A percentile compares a stretch with the other conserved stretches of the same genome.
phyloP scores from a whole-genome alignment of 2,797 vertebrate species.

The Pangasius mekongensis region DNA sequence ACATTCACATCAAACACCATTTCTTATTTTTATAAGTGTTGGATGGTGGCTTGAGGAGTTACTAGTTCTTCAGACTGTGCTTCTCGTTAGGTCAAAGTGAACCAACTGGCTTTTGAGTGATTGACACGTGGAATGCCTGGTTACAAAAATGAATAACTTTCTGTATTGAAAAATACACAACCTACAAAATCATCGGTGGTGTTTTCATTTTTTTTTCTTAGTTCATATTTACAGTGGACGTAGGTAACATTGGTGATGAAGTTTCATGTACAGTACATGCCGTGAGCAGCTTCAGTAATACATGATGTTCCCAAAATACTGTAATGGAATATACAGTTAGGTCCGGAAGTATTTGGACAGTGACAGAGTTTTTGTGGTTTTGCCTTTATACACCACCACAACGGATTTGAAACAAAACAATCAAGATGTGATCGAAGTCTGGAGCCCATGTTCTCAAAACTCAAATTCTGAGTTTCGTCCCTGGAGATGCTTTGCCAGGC shows the following conservation, averaged over 20 bases:
- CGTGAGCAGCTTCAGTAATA: not conserved
- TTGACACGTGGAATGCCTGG: not conserved
- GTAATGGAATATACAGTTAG: not conserved
- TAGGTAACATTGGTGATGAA: not conserved
- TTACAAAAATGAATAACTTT: not conserved
- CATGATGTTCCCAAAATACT: not conserved
- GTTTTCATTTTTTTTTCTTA: not conserved
- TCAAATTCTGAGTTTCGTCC: too few species aligned
- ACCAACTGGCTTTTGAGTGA: not conserved
- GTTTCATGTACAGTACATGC: not conserved
- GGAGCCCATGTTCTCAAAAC: too few species aligned
- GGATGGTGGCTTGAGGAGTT: not conserved
- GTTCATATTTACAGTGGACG: not conserved
- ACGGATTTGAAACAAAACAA: too few species aligned
- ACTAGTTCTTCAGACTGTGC: not conserved
- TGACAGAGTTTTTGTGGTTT: too few species aligned
- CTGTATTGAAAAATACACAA: conserved; percentile 11
- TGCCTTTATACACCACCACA: too few species aligned
- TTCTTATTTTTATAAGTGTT: not conserved
- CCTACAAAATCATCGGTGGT: not conserved
- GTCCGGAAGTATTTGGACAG: too few species aligned
- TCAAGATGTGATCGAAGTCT: too few species aligned
- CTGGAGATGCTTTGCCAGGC: too few species aligned
- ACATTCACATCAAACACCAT: not conserved
- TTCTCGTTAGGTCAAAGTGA: not conserved